phyloP scores from a whole-genome alignment of 30 jellyfish, hydroid and myxozoan species.

The Hydractinia echinata region DNA sequence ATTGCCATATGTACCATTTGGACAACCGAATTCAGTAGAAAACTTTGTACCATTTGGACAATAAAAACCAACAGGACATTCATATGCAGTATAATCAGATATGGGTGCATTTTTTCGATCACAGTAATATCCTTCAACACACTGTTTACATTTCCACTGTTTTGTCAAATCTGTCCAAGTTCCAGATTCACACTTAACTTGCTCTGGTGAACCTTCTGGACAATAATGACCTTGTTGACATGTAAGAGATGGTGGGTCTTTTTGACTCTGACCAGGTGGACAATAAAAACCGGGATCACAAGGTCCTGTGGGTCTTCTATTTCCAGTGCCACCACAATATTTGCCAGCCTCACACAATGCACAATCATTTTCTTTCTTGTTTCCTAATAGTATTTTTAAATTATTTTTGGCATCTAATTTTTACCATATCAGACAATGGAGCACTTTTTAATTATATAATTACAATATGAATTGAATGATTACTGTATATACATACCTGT shows the following conservation, averaged over 20 bases:
- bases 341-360: conserved; percentile 63
- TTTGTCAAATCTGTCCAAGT: conserved; percentile 61
- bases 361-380: conserved; percentile 54
- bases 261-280: conserved; percentile 75
- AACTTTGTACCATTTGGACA: conserved; percentile 93
- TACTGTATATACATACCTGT: conserved; percentile 60
- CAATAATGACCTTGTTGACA: conserved; percentile 77
- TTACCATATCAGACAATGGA: too few relatives aligned
- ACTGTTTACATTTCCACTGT: conserved; percentile 50
- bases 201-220: conserved; percentile 70
- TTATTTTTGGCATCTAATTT: not conserved
- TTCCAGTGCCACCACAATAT: conserved; percentile 75
- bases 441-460: too few relatives aligned
- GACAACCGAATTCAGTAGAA: conserved; percentile 80
- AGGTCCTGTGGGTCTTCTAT: conserved; percentile 68
- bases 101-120: conserved; percentile 63
- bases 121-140: conserved; percentile 78
- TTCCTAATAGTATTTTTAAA: conserved; percentile 37
- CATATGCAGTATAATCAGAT: conserved; percentile 38
- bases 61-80: conserved; percentile 85
- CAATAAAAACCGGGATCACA: conserved; percentile 88
- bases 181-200: conserved; percentile 75
- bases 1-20: conserved; percentile 79
- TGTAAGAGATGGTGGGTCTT: conserved; percentile 33
- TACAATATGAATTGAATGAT: not conserved